Base-by-base conservation (phyloP, 2,113 vertebrate species). In the Sorex araneus region DNA sequence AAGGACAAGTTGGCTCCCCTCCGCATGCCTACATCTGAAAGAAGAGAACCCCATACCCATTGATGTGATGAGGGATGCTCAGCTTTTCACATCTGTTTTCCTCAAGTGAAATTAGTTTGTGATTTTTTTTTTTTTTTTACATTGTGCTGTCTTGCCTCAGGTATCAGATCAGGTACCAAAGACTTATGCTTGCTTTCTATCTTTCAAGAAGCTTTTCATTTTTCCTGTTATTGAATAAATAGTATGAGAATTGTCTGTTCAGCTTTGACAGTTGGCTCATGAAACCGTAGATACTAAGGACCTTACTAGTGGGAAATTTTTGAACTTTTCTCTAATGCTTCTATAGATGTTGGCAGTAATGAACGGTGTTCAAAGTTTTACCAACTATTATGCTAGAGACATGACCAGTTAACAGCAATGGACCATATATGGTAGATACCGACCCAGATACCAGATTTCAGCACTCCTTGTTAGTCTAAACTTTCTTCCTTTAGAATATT, bases 401-500 rank as follows among this genome's bases (percentile, higher is more conserved):
- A 12, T 54, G 27, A 89, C 77, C 27, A 50, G 57, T 67, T 86
- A 89, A 43, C 13, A 27, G 76, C 40, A 40, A 40, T 40, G 40
- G 25, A 71, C 23, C 69, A 81, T 40, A 45, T 50, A n/a, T 7
- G 32, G 9, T 36, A 12, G 25, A 18, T 8, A 23, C 64, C 67
- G 63, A 19, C 79, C 73, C 21, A 16, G 40, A 19, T 45, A 28
- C 54, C 21, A 80, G 60, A 18, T 74, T 25, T 2, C 2, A 34
- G 8, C 40, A 60, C n/a, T 8, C 11, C 6, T 71, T 80, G 43
- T 69, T 87, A 83, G 36, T 75, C 30, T 67, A 19, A 28, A 34
- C 63, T 94, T 71, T 57, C 32, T 89, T 79, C 30, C 34, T 95
- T 89, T 94, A 73, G 27, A 69, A 78, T 86, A 64, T 91, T 15